Base-by-base conservation (phyloP, 2,888 invertebrate species). In the Mystacides longicornis region DNA sequence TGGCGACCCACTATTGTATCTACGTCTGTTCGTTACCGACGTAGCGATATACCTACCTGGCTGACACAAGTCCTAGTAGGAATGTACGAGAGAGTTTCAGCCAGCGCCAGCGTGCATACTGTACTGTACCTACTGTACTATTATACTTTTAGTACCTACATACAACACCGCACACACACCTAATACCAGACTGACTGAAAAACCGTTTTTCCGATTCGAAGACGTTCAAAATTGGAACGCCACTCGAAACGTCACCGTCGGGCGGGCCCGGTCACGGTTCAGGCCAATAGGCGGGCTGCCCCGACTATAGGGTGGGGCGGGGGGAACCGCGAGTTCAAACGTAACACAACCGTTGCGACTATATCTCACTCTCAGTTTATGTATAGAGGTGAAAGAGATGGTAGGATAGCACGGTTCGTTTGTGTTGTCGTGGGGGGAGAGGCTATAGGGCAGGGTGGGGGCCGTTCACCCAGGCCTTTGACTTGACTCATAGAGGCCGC, bases 401-500 rank as follows among this genome's bases (percentile, higher is more conserved):
- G 14, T n/a, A 20, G n/a, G 11, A 23, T 19, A 21, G 23, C n/a
- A 11, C 46, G 45, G 46, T 19, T 19, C 42, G 52, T 33, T 46
- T 23, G 21, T 19, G 43, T 16, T 23, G 23, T 42, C 4, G 52
- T 23, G 43, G 43, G 19, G 23, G 21, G 47, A 47, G 14, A 50
- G 37, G 42, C 42, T 22, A 49, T 22, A 42, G 49, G 49, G 22
- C 54, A 42, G 23, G 23, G 42, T 31, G 53, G 42, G 53, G 49
- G 53, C 48, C 37, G 54, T 27, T 52, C 48, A 49, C 52, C 55
- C 55, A 51, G 54, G 51, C 58, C 54, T 54, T 57, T 54, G 57
- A 54, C 57, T 57, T 54, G 57, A 54, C 54, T 57, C 57, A 51
- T 45, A 53, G 54, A 53, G 53, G 57, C 57, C 57, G 57, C 57